phyloP scores from a whole-genome alignment of 2,888 invertebrate species.

The Unio delphinus region DNA sequence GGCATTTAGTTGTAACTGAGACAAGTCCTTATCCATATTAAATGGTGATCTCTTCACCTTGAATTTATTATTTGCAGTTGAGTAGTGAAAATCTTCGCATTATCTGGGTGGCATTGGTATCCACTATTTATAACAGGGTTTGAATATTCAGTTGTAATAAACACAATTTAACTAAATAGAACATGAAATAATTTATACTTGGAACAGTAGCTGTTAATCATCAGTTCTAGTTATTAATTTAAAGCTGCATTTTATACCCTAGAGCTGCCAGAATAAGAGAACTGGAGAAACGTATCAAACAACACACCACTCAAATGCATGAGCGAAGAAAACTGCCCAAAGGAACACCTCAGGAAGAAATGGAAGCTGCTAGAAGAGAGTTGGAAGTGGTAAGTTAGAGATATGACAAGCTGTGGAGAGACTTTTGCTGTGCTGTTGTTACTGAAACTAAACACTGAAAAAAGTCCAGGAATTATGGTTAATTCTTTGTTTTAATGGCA shows the following conservation, averaged over 20 bases:
- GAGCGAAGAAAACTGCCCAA: conserved; percentile 63
- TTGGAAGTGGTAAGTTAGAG: conserved; percentile 61
- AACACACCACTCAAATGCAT: conserved; percentile 64
- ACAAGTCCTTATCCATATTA: too few species aligned
- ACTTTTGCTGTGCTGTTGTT: conserved; percentile 1
- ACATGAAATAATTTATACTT: background rate
- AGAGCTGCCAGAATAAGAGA: conserved; percentile 61
- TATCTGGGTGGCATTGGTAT: too few species aligned
- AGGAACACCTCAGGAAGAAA: conserved; percentile 67
- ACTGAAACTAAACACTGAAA: conserved; percentile 3
- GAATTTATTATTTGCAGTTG: too few species aligned
- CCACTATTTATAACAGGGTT: too few species aligned
- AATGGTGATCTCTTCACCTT: too few species aligned
- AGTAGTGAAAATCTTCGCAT: too few species aligned
- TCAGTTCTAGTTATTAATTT: background rate
- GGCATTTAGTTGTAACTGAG: too few species aligned
- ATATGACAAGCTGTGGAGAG: background rate
- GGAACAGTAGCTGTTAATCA: background rate
- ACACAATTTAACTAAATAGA: too few species aligned
- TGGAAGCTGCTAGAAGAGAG: conserved; percentile 65
- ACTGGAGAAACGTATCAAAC: conserved; percentile 62
- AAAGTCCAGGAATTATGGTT: too few species aligned
- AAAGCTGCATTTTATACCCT: conserved; percentile 1
- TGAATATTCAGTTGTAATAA: too few species aligned
- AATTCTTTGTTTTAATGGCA: too few species aligned